phyloP scores from a whole-genome alignment of 2,113 vertebrate species.

The Chaetura pelagica region DNA sequence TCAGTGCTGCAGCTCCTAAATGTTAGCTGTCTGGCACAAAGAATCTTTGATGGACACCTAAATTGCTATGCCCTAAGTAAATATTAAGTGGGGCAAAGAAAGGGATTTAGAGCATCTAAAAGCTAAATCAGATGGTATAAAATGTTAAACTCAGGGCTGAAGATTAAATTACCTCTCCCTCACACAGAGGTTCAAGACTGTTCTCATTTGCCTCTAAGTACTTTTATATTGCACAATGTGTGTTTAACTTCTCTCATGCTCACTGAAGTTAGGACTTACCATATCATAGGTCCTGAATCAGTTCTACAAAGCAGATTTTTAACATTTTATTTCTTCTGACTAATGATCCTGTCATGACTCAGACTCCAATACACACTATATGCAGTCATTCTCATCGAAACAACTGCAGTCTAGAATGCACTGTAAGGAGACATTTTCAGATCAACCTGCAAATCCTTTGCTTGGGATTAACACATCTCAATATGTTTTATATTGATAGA shows the following conservation, averaged over 20 bases:
- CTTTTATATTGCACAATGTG: not conserved
- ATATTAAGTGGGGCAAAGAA: not conserved
- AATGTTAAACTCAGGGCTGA: not conserved
- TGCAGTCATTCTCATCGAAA: not conserved
- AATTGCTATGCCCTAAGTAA: not conserved
- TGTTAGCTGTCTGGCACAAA: not conserved
- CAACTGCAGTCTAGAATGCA: not conserved
- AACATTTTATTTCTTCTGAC: not conserved
- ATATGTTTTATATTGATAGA: not conserved
- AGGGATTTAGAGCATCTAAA: not conserved
- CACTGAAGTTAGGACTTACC: not conserved
- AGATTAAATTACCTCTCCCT: not conserved
- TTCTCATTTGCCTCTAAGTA: not conserved
- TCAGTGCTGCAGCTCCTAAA: not conserved
- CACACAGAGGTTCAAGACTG: not conserved
- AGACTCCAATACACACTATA: not conserved
- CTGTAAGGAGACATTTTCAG: not conserved
- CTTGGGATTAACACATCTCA: not conserved
- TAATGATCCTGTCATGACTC: not conserved
- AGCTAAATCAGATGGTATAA: not conserved
- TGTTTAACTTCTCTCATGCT: not conserved
- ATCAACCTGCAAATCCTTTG: not conserved
- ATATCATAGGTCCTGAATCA: not conserved
- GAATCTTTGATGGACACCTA: conserved; percentile 9
- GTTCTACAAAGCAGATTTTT: not conserved